phyloP scores from a whole-genome alignment of 1,140 invertebrate species.

The Linepithema humile region DNA sequence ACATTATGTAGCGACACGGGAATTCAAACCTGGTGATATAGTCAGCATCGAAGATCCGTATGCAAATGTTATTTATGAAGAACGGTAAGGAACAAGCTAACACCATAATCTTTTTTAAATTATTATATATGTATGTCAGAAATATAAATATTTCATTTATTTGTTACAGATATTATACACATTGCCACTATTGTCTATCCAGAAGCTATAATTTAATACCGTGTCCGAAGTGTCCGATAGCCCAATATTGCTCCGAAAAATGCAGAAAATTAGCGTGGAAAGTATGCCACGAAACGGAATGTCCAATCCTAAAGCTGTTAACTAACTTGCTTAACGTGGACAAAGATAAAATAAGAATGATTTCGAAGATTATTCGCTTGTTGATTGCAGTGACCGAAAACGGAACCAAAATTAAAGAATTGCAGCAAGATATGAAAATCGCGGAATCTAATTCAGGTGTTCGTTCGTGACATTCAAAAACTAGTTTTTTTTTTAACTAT shows the following conservation, averaged over 20 bases:
- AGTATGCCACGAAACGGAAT: constrained; percentile 87
- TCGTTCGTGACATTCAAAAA: constrained; percentile 15
- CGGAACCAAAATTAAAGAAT: constrained; percentile 75
- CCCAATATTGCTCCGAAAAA: constrained; percentile 86
- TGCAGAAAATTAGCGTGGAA: constrained; percentile 85
- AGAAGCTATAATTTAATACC: constrained; percentile 86
- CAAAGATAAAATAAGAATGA: constrained; percentile 83
- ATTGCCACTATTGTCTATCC: constrained; percentile 92
- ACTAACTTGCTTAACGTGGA: constrained; percentile 79
- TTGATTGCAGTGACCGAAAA: constrained; percentile 80
- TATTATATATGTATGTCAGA: not conserved
- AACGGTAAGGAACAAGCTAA: constrained; percentile 82
- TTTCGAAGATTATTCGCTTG: constrained; percentile 83
- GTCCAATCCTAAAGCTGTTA: constrained; percentile 83
- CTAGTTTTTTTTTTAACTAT: too few species aligned
- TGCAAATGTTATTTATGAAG: constrained; percentile 88
- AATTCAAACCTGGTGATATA: constrained; percentile 91
- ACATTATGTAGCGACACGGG: constrained; percentile 87
- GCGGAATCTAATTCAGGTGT: constrained; percentile 80
- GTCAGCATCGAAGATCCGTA: constrained; percentile 93
- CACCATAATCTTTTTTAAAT: not conserved
- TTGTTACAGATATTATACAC: constrained; percentile 84
- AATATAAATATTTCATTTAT: not conserved
- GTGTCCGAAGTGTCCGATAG: constrained; percentile 82
- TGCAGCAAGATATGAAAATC: constrained; percentile 75